Base-by-base conservation (phyloP, 2,113 vertebrate genomes). In the Peucedramus taeniatus region DNA sequence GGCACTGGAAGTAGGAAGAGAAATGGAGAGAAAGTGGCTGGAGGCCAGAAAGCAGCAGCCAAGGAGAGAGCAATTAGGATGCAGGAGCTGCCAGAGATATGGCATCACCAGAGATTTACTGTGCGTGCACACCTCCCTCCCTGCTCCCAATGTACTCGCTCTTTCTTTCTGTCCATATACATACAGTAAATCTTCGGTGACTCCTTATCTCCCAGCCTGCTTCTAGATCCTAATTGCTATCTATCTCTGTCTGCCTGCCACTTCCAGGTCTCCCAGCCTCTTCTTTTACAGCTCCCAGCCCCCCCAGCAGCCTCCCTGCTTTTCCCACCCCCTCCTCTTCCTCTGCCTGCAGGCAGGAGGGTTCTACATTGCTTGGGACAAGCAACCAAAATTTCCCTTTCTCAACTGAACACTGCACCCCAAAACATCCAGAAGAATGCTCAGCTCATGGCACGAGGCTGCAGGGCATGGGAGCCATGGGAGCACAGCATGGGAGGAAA, bases 161-260 rank as follows among this genome's bases (percentile, higher is more conserved):
- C 89, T 89, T 97, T 95, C 97, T 95, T 95, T 87, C 96, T 96
- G 96, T 96, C 95, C 95, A 96, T 95, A 96, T 27, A 97, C 93
- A 96, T 92, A 79, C 96, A 93, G 93, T 97, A 97, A 97, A 98
- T 97, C 95, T 96, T 97, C 93, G 15, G 91, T 92, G 96, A 94
- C 95, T 97, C 95, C 96, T 97, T 97, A 97, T 97, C 96, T 96
- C 96, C 87, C 93, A 74, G 93, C 72, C 89, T 96, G 96, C 92
- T 96, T 96, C 97, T 71, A 94, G 95, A 96, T 95, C 94, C 97
- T 97, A 96, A 97, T 95, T 97, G 95, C 94, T 88, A 93, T 97
- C 97, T 95, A 87, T 95, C 93, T 94, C 87, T 94, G 94, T 81
- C 96, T 93, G 89, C 75, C 92, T 94, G 95, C 96, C 85, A 93